A percentile compares a stretch with the other conserved stretches of the same genome.
phyloP scores from a whole-genome alignment of 2,113 vertebrate species.

The Agelaius tricolor region DNA sequence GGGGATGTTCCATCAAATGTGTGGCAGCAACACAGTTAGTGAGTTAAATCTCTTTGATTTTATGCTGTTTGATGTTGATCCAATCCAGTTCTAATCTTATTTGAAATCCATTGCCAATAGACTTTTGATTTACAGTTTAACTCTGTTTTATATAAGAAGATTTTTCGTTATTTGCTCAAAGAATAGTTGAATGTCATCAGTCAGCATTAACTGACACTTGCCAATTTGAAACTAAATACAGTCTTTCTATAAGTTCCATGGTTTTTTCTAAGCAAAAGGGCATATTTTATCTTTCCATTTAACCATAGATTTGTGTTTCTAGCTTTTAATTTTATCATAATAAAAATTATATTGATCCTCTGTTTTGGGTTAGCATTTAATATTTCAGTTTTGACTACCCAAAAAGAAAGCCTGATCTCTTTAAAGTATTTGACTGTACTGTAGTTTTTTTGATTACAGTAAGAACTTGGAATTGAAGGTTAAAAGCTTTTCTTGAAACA shows the following conservation, averaged over 20 bases:
- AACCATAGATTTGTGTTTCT: background rate
- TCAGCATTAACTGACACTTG: background rate
- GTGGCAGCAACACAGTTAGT: background rate
- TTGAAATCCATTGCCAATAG: background rate
- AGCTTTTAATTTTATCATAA: background rate
- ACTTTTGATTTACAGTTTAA: background rate
- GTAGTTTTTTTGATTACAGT: background rate
- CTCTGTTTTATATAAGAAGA: background rate
- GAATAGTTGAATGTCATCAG: background rate
- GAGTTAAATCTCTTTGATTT: background rate
- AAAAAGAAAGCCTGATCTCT: background rate
- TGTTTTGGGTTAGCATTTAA: background rate
- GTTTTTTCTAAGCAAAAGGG: background rate
- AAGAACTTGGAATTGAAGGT: background rate
- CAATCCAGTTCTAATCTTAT: background rate
- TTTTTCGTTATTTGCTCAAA: background rate
- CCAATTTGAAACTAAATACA: background rate
- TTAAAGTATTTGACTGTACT: background rate
- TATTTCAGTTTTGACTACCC: background rate
- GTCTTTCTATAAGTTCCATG: background rate
- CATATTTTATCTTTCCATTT: background rate
- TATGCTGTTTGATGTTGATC: background rate
- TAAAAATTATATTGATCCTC: background rate
- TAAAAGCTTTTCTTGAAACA: background rate
- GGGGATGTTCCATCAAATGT: background rate